These are phyloP conservation scores for Piprites chloris DNA, from an alignment of 2,113 vertebrate species.

Conservation along the genomic window DNA sequence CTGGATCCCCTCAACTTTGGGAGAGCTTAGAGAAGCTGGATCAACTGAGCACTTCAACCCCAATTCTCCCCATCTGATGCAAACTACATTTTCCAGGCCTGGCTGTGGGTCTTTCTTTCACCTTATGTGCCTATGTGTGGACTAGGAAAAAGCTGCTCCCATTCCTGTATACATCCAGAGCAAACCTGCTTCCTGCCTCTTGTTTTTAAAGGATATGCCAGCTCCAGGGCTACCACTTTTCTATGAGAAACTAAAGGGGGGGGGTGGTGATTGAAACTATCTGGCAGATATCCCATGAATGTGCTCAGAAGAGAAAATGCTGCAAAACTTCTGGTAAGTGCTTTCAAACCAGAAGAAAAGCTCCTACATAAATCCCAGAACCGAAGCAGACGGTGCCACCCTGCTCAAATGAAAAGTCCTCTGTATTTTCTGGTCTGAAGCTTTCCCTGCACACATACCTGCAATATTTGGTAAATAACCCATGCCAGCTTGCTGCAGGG, in stretches of 20 bases:
- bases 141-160: neutral
- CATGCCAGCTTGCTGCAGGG: neutral
- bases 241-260: neutral
- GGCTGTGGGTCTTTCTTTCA: neutral
- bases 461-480: neutral
- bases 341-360: neutral
- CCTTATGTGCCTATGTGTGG: neutral
- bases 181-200: neutral
- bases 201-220: neutral
- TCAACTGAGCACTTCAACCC: neutral
- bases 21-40: neutral
- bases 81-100: neutral
- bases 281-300: neutral
- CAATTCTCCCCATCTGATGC: neutral
- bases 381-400: rapidly evolving
- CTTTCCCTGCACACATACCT: neutral
- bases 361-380: neutral
- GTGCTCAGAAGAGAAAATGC: constrained; percentile 12
- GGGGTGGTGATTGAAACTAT: neutral
- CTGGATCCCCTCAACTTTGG: neutral
- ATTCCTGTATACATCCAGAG: neutral
- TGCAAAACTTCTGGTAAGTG: neutral
- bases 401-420: neutral
- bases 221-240: neutral
- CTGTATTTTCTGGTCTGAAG: neutral